These are phyloP conservation scores for Dexiosoma caninum DNA, from an alignment of 2,888 invertebrate species.

Conservation along the genomic window DNA sequence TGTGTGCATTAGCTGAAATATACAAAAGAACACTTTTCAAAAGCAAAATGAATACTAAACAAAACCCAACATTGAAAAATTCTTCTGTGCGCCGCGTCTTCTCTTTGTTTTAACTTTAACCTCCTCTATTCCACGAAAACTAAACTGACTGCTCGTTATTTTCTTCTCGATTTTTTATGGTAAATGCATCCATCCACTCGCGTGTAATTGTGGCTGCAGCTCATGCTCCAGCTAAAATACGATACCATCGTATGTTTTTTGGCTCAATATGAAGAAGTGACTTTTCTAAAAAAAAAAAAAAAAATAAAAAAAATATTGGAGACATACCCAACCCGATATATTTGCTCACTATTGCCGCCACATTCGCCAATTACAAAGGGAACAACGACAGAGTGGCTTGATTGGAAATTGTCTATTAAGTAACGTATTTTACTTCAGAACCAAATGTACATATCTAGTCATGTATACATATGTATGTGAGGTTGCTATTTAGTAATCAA, in stretches of 20 bases:
- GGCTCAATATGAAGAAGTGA: slow-evolving; percentile 36
- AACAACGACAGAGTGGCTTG: not conserved
- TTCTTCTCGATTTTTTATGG: slow-evolving; percentile 24
- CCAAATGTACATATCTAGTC: no score
- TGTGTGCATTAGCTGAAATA: slow-evolving; percentile 29
- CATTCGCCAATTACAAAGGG: not conserved
- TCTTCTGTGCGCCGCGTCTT: slow-evolving; percentile 15
- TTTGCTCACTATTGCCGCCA: not conserved
- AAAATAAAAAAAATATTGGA: not conserved
- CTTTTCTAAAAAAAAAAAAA: slow-evolving; percentile 18
- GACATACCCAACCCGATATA: slow-evolving; percentile 1
- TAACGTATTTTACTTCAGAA: no score
- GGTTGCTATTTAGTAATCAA: no score
- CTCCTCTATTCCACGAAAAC: slow-evolving; percentile 33
- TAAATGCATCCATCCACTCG: slow-evolving; percentile 38
- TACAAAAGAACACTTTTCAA: slow-evolving; percentile 15
- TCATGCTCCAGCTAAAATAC: not conserved
- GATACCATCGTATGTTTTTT: slow-evolving; percentile 21
- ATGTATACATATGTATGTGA: no score
- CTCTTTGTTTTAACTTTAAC: slow-evolving; percentile 24
- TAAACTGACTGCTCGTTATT: not conserved
- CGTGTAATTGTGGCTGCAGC: slow-evolving; percentile 9
- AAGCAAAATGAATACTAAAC: not conserved
- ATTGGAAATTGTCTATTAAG: not conserved
- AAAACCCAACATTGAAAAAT: slow-evolving; percentile 17